phyloP scores from a whole-genome alignment of 2,797 vertebrate species.

The Balearica regulorum region DNA sequence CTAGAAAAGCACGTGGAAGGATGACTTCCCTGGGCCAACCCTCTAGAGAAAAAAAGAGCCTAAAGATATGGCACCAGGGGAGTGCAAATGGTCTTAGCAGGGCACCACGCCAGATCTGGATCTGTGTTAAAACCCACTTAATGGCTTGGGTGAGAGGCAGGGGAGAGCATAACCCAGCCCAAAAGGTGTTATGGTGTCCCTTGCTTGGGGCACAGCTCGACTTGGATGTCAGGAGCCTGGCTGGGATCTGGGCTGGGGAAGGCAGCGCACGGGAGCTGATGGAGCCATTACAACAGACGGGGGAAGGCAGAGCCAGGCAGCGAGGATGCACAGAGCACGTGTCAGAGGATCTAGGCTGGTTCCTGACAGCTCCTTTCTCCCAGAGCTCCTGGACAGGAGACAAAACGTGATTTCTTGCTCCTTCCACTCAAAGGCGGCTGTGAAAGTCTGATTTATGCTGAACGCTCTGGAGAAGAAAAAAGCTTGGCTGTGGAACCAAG shows the following conservation, averaged over 20 bases:
- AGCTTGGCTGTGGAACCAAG: constrained; percentile 34
- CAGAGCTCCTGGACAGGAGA: constrained; percentile 35
- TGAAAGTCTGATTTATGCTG: constrained; percentile 62
- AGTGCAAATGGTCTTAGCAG: background rate
- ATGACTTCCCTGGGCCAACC: background rate
- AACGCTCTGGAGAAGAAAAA: constrained; percentile 27
- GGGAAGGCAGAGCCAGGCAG: background rate
- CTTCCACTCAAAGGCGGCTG: constrained; percentile 25
- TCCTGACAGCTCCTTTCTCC: constrained; percentile 39
- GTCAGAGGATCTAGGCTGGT: background rate
- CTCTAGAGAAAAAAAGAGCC: background rate
- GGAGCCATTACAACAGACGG: background rate
- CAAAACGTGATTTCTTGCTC: constrained; percentile 50
- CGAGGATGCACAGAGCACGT: background rate
- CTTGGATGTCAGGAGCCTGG: background rate
- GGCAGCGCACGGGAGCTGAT: background rate
- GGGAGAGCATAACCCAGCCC: background rate
- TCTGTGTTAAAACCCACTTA: background rate
- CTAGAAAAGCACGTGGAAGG: background rate
- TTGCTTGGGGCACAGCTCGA: background rate
- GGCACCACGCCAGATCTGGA: fast-evolving
- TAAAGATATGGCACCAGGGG: background rate
- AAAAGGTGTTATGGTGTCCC: background rate
- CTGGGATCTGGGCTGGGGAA: background rate
- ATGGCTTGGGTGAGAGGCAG: background rate